Base-by-base conservation (phyloP, 2,797 vertebrate genomes). In the Scleropages formosus region DNA sequence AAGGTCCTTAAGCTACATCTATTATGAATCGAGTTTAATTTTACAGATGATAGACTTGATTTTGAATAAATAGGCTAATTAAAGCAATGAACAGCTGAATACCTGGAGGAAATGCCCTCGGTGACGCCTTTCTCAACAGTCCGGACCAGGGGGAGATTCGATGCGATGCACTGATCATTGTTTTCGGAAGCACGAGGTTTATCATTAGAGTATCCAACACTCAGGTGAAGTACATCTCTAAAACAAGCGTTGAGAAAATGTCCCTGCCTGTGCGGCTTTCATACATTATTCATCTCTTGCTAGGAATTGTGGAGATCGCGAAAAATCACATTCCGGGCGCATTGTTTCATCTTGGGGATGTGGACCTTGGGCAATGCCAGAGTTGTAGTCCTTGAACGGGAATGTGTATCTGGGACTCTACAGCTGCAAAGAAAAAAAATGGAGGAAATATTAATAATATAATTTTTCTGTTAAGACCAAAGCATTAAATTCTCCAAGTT, bases 11-110 rank as follows among this genome's bases (percentile, higher is more conserved):
- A 80, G 51, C 82, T 49, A 4, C 76, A 75, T 89, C 84, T 85
- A 88, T 87, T 87, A 88, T 89, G 90, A 80, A 89, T 86, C 76
- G 75, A 70, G 70, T 82, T 85, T 84, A 87, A 88, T 85, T 84
- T 84, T 72, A 73, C 81, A 75, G 77, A 81, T 83, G 72, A 80
- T 65, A 62, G 73, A 82, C 72, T 66, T 73, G 71, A 65, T 53
- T 64, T 31, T 60, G 31, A 64, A 18, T 27, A 65, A 6, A 75
- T 49, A 31, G 47, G 73, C 64, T 31, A n/a, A 63, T 59, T 26
- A 58, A 75, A 70, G 44, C 39, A 74, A 76, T 31, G 64, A 47
- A 78, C 74, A 63, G 59, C 39, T 18, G 31, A 20, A 24, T 20
- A n/a, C 3, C 11, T 62, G 64, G 53, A 9, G 12, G 53, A 56